Conservation (phyloP, 2,797 vertebrate species). For the Xyrichtys novacula region DNA sequence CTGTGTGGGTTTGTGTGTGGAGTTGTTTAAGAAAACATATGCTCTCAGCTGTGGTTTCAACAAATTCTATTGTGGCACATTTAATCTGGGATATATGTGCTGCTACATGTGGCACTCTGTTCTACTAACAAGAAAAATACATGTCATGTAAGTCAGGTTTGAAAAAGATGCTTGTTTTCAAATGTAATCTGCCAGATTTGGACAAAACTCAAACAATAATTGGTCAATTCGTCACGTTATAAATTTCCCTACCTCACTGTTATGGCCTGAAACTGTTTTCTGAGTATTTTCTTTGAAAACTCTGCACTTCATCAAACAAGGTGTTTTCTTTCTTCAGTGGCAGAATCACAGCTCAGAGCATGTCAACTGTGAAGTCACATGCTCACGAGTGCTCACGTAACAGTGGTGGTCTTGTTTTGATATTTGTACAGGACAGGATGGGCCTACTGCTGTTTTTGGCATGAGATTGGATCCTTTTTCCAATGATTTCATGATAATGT, state of each 20-base stretch:
- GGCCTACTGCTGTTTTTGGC: neutral
- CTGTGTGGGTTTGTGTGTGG: neutral
- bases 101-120: neutral
- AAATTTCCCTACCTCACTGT: neutral
- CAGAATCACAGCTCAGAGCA: neutral
- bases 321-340: conserved; percentile 3
- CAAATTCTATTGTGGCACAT: neutral
- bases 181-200: neutral
- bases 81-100: conserved; percentile 8
- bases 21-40: neutral
- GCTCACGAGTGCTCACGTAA: neutral
- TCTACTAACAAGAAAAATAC: conserved; percentile 14
- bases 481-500: neutral
- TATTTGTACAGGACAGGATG: neutral
- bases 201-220: neutral
- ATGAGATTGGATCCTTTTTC: neutral
- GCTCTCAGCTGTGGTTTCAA: neutral
- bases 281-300: conserved; percentile 5
- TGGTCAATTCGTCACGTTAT: neutral
- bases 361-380: neutral
- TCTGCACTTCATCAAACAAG: conserved; percentile 26
- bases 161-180: conserved; percentile 9
- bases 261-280: neutral
- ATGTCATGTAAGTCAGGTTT: neutral
- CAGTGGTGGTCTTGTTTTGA: neutral